These are phyloP conservation scores for Shargacucullia verbasci DNA, from an alignment of 2,888 invertebrate species.

Conservation along the genomic window DNA sequence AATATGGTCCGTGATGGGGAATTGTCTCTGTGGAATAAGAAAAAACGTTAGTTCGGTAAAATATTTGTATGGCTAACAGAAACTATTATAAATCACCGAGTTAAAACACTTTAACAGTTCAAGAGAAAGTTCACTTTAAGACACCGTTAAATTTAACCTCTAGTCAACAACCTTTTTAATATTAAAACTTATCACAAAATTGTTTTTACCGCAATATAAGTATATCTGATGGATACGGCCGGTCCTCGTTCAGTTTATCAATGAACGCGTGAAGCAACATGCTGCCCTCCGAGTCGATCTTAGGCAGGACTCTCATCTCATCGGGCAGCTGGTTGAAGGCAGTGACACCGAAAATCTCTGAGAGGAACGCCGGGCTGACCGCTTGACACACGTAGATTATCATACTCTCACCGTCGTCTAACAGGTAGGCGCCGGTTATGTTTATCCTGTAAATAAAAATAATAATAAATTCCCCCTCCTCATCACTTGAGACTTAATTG, in stretches of 20 bases:
- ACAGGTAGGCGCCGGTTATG: constrained; percentile 95
- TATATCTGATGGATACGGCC: constrained; percentile 94
- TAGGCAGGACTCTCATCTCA: constrained; percentile 94
- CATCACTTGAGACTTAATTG: too few relatives aligned
- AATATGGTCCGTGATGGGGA: constrained; percentile 94
- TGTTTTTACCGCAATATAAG: constrained; percentile 92
- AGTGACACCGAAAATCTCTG: constrained; percentile 93
- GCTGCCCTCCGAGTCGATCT: constrained; percentile 92
- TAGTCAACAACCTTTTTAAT: too few relatives aligned
- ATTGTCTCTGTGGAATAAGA: constrained; percentile 93
- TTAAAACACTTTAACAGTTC: too few relatives aligned
- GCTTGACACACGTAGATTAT: constrained; percentile 95
- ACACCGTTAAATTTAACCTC: too few relatives aligned
- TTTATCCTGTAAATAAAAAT: constrained; percentile 87
- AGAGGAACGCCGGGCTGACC: constrained; percentile 92
- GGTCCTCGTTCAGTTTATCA: constrained; percentile 94
- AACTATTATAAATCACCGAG: too few relatives aligned
- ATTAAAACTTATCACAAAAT: not conserved
- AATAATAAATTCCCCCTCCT: too few relatives aligned
- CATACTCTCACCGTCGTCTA: constrained; percentile 96
- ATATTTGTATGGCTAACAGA: not conserved
- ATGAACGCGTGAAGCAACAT: constrained; percentile 94
- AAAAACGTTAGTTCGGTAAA: constrained; percentile 17
- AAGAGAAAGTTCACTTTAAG: too few relatives aligned
- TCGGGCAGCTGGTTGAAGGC: constrained; percentile 93